These are phyloP conservation scores for Helicoverpa assulta DNA, from an alignment of 2,888 invertebrate genomes.

Conservation along the genomic window DNA sequence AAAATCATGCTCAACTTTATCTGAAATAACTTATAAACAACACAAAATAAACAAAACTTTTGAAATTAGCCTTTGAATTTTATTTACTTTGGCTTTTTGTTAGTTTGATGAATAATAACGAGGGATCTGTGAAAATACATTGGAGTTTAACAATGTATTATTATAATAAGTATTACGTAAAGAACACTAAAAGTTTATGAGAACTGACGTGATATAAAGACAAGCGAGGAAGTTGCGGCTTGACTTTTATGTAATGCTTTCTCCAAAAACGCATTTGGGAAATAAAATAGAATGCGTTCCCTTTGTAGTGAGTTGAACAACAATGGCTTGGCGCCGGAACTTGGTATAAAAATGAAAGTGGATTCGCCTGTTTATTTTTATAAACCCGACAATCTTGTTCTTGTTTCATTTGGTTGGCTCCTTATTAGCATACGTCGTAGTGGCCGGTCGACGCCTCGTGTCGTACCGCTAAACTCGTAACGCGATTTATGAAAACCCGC, in stretches of 20 bases:
- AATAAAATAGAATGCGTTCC: constrained; percentile 78
- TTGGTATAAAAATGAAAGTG: constrained; percentile 88
- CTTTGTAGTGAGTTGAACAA: constrained; percentile 77
- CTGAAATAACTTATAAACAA: constrained; percentile 65
- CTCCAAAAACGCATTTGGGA: constrained; percentile 72
- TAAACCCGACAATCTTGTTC: constrained; percentile 87
- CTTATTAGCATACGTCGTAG: constrained; percentile 80
- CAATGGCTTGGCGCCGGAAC: constrained; percentile 84
- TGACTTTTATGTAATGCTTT: constrained; percentile 70
- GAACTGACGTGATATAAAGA: constrained; percentile 56
- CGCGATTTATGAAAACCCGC: constrained; percentile 67
- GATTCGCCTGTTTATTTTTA: constrained; percentile 87
- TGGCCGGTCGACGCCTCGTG: constrained; percentile 60
- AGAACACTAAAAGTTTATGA: constrained; percentile 57
- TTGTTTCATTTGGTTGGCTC: constrained; percentile 79
- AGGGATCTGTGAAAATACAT: constrained; percentile 57
- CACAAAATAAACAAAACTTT: constrained; percentile 59
- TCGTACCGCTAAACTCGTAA: constrained; percentile 68
- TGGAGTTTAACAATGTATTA: constrained; percentile 50
- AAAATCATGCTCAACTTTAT: constrained; percentile 56
- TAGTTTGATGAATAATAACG: constrained; percentile 65
- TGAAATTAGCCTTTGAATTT: constrained; percentile 51
- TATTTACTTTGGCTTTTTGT: constrained; percentile 65
- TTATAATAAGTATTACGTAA: constrained; percentile 59
- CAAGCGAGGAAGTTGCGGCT: constrained; percentile 50